Percentiles rank a stretch among this genome's conserved stretches.
phyloP scores from a whole-genome alignment of 2,888 invertebrate genomes.

The Ethmia dodecea region DNA sequence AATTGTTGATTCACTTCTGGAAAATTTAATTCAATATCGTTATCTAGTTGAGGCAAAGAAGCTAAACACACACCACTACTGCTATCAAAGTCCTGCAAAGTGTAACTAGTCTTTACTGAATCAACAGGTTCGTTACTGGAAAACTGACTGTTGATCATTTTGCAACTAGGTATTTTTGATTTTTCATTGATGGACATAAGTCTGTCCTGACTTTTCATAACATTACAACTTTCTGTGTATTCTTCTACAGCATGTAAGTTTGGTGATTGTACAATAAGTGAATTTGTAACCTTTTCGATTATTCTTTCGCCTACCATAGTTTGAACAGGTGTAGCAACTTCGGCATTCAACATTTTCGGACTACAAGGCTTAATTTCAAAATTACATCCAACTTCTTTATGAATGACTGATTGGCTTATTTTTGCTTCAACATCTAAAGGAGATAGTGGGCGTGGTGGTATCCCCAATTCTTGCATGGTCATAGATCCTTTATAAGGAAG shows the following conservation, averaged over 20 bases:
- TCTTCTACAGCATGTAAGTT: constrained; percentile 31
- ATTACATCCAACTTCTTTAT: constrained; percentile 74
- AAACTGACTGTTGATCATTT: constrained; percentile 54
- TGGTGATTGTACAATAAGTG: constrained; percentile 40
- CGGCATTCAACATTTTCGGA: constrained; percentile 69
- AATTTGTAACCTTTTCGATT: constrained; percentile 67
- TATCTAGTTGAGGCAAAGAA: constrained; percentile 63
- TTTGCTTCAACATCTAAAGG: constrained; percentile 73
- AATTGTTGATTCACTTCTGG: constrained; percentile 73
- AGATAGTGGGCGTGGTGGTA: constrained; percentile 52
- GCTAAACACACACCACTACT: constrained; percentile 64
- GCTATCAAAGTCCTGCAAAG: constrained; percentile 61
- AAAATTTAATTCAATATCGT: constrained; percentile 67
- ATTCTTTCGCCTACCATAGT: constrained; percentile 53
- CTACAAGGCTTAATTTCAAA: constrained; percentile 74
- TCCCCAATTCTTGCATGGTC: constrained; percentile 26
- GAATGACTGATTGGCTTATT: constrained; percentile 73
- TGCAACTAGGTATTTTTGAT: constrained; percentile 47
- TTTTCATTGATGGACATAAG: constrained; percentile 26
- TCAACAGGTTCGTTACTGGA: constrained; percentile 33
- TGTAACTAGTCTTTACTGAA: constrained; percentile 48
- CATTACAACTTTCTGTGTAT: constrained; percentile 29
- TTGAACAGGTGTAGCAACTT: constrained; percentile 57
- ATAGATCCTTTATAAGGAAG: constrained; percentile 25
- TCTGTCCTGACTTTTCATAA: constrained; percentile 30